Evolutionary conservation across 2,888 invertebrate species (phyloP).

Genomic region (Drosophila mercatorum): DNA sequence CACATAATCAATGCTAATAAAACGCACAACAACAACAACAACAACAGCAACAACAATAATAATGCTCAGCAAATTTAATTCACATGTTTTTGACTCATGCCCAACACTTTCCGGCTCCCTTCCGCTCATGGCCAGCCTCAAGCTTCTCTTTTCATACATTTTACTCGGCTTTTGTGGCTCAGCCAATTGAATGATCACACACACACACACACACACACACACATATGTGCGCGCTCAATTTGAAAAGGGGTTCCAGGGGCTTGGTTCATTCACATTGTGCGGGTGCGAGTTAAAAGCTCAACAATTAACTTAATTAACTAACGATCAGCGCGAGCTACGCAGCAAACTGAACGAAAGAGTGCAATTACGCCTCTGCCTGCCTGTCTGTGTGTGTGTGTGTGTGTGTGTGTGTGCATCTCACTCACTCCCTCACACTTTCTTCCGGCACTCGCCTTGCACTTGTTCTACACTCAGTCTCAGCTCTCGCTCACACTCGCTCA

Average conservation of each 20-base stretch:
- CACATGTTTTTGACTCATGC: slow-evolving; percentile 56
- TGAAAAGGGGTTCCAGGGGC: slow-evolving; percentile 12
- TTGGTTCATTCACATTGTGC: slow-evolving; percentile 50
- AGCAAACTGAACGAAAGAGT: slow-evolving; percentile 34
- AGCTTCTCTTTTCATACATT: slow-evolving; percentile 2
- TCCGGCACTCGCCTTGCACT: slow-evolving; percentile 12
- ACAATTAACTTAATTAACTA: slow-evolving; percentile 77
- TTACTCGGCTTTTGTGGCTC: slow-evolving; percentile 39
- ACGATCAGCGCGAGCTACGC: slow-evolving; percentile 42
- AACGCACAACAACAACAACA: slow-evolving; percentile 44
- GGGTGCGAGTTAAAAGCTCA: slow-evolving; percentile 64
- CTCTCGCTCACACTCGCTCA: neutral
- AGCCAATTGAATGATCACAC: slow-evolving; percentile 43
- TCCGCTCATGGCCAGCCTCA: neutral
- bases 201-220: slow-evolving; percentile 5
- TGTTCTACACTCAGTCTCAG: neutral
- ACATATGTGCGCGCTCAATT: slow-evolving; percentile 55
- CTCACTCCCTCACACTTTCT: neutral
- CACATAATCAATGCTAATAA: slow-evolving; percentile 77
- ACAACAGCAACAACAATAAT: slow-evolving; percentile 29
- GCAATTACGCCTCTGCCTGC: slow-evolving; percentile 1
- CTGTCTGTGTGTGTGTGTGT: too few relatives aligned
- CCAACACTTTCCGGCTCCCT: slow-evolving; percentile 5
- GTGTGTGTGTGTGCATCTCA: neutral
- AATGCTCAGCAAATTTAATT: slow-evolving; percentile 61